Evolutionary conservation across 2,113 vertebrate genomes (phyloP).

Genomic region (Natator depressus): DNA sequence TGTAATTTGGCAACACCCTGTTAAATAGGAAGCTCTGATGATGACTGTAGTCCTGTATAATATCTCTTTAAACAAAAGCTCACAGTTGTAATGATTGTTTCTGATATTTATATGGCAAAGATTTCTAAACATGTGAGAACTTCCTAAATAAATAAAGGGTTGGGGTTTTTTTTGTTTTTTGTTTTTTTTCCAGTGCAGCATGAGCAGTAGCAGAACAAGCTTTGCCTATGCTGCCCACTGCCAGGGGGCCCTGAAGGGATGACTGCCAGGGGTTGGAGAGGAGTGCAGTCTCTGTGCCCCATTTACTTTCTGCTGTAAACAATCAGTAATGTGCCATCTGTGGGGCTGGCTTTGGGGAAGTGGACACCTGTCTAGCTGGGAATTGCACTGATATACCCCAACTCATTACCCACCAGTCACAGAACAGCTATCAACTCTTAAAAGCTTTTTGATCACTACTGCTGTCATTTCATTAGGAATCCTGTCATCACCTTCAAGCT

Average conservation of each 20-base stretch:
- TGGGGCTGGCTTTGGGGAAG: constrained; percentile 21
- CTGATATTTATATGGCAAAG: background rate
- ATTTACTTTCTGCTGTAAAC: constrained; percentile 14
- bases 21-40: background rate
- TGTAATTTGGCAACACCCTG: background rate
- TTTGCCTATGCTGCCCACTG: background rate
- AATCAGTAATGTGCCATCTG: background rate
- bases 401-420: constrained; percentile 27
- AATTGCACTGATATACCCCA: background rate
- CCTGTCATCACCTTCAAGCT: background rate
- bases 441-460: constrained; percentile 30
- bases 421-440: background rate
- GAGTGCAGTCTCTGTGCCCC: background rate
- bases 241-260: background rate
- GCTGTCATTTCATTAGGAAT: constrained; percentile 19
- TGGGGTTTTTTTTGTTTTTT: too few relatives aligned
- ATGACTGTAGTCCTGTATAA: background rate
- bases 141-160: background rate
- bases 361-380: background rate
- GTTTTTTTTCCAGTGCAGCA: background rate
- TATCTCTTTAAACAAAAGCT: background rate
- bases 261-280: background rate
- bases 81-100: background rate
- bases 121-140: background rate
- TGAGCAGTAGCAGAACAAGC: background rate